Evolutionary conservation across 2,888 invertebrate genomes (phyloP), one percentile per base, ranked within the genome.

Genomic region (Chironomus tentans): DNA sequence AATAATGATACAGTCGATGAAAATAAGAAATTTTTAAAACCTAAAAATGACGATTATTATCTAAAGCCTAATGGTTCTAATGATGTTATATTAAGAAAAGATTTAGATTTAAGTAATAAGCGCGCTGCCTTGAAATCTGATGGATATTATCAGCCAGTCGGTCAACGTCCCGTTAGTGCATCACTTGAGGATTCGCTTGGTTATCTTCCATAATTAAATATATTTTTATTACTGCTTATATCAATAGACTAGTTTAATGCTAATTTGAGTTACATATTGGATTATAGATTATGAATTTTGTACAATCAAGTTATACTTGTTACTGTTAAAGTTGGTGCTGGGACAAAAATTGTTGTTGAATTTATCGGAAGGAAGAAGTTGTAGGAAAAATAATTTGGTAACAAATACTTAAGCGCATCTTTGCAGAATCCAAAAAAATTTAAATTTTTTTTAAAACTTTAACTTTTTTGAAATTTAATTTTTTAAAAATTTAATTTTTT

Each of bases 121-220:
- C 74, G 74, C 48, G 48, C 46, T 24, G 28, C 74, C 6, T 47
- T 18, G 22, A 65, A 65, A 65, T 48, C 69, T 75, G 81, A 80
- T 78, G 79, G 80, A 65, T 82, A 76, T 78, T 84, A 84, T 78
- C 84, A 84, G 77, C 81, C 83, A 47, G 82, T 84, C 81, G 80
- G 74, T 13, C 68, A 77, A 18, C 76, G 82, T 76, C 81, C 82
- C 77, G 81, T 84, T 78, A 82, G 83, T 81, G 82, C 83, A 76
- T 84, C 85, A 2, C 80, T 85, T n/a, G 85, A 84, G 79, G 85
- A 85, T 79, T 83, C 85, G 47, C 80, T 85, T 77, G 85, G 85
- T 50, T 85, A 85, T 81, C 82, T 85, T 80, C 85, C 85, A 10
- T 38, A 38, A 10, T 38, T 38, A 10, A 38, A 38, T 10, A 2